Base-by-base conservation (phyloP, 2,113 vertebrate species). In the Peucedramus taeniatus region DNA sequence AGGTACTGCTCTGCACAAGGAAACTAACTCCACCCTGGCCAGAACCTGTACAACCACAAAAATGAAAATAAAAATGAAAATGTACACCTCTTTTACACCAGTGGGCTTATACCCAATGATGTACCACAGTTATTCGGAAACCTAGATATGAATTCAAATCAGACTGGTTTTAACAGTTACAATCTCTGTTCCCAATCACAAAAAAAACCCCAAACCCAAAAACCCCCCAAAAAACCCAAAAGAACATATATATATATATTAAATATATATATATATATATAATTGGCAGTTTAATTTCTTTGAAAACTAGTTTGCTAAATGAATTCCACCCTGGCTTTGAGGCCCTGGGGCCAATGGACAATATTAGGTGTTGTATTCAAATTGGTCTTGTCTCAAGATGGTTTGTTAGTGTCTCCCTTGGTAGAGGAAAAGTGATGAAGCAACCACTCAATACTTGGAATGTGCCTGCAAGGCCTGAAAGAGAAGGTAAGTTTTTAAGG, bases 141-240 rank as follows among this genome's bases (percentile, higher is more conserved):
- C 10, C 82, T 93, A 70, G 26, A 68, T 66, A 92, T 39, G 91
- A 94, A 97, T 86, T 97, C 69, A 95, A 92, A 94, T 47, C 17
- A 91, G 16, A 4, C 83, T 95, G 54, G 26, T 89, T 93, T 83
- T 94, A 87, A 96, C 51, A 10, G 64, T 96, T 91, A 69, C 49
- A 74, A 83, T 95, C 82, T 96, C 78, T 81, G 35, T 91, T 94
- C 63, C 49, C 39, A 87, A 83, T 7, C 8, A 65, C 17, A 60
- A 39, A 60, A 27, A 59, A 24, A 35, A 24, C 10, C 21, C 4
- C 14, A 57, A n/a, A n/a, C 18, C 18, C 53, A 6, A 11, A 30
- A n/a, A n/a, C n/a, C n/a, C n/a, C n/a, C n/a, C n/a, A n/a, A 30
- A 53, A 18, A 15, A 21, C 10, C 47, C 20, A 10, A 20, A 45